A percentile compares a stretch with the other conserved stretches of the same genome.
These are phyloP conservation scores for Rafetus swinhoei DNA, from an alignment of 2,113 vertebrate genomes.

Conservation along the genomic window DNA sequence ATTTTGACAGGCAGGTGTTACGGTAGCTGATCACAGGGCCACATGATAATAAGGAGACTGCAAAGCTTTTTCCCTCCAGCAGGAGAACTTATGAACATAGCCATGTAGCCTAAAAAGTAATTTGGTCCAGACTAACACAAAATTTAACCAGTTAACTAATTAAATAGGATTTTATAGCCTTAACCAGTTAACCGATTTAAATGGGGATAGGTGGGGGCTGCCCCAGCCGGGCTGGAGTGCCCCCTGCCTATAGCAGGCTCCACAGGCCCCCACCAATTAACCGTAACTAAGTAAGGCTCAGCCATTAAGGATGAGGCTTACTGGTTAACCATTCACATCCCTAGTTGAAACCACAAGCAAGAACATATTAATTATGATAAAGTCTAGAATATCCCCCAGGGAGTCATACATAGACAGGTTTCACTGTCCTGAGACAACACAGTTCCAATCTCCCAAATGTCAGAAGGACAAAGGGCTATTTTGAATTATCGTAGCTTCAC, in stretches of 20 bases:
- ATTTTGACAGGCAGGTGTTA: not conserved
- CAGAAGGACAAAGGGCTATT: not conserved
- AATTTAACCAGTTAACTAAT: no score
- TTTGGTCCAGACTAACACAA: not conserved
- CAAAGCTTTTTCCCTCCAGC: not conserved
- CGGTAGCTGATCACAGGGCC: not conserved
- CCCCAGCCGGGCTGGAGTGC: no score
- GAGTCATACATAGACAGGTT: not conserved
- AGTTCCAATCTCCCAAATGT: not conserved
- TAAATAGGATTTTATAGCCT: no score
- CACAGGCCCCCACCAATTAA: no score
- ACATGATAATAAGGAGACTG: not conserved
- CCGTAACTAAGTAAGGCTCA: no score
- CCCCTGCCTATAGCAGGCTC: no score
- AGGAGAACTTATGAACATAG: not conserved
- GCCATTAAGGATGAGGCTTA: no score
- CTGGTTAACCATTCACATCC: no score
- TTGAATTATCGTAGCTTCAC: not conserved
- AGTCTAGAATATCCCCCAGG: not conserved
- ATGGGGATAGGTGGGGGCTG: no score
- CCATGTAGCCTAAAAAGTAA: not conserved
- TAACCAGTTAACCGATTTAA: no score
- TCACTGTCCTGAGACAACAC: not conserved
- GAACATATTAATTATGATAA: not conserved
- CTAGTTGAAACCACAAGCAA: not conserved